Percentiles rank a stretch among this genome's conserved stretches.
phyloP scores from a whole-genome alignment of 2,113 vertebrate genomes.

The Corythornis cristatus region DNA sequence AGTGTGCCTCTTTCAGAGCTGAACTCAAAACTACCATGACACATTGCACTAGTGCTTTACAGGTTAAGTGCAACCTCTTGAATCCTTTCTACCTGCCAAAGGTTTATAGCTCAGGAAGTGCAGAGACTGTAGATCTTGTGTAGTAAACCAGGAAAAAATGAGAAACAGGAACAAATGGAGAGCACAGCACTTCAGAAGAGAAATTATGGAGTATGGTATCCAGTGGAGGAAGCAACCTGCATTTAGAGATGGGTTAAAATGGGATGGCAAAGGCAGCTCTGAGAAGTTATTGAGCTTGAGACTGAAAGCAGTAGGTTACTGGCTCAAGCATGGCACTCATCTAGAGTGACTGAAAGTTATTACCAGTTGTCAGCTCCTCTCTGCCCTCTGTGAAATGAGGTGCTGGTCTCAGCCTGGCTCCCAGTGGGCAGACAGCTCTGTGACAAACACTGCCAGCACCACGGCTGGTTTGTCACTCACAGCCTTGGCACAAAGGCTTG shows the following conservation, averaged over 20 bases:
- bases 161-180: background rate
- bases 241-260: rapidly evolving
- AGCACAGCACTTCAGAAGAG: background rate
- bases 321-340: background rate
- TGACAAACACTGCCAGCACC: background rate
- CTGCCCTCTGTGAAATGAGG: constrained; percentile 11
- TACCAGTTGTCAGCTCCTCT: background rate
- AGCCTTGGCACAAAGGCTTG: background rate
- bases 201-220: background rate
- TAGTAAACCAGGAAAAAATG: background rate
- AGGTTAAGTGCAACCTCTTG: background rate
- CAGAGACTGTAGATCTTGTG: background rate
- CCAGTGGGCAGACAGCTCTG: background rate
- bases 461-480: background rate
- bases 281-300: background rate
- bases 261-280: background rate
- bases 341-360: background rate
- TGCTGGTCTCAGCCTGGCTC: background rate
- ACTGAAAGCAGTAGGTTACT: background rate
- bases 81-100: background rate
- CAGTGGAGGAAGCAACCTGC: background rate
- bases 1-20: background rate
- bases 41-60: background rate
- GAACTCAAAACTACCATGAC: background rate
- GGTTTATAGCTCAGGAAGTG: background rate